These are phyloP conservation scores for Microtus oregoni DNA, from an alignment of 2,113 vertebrate genomes.

Conservation along the genomic window DNA sequence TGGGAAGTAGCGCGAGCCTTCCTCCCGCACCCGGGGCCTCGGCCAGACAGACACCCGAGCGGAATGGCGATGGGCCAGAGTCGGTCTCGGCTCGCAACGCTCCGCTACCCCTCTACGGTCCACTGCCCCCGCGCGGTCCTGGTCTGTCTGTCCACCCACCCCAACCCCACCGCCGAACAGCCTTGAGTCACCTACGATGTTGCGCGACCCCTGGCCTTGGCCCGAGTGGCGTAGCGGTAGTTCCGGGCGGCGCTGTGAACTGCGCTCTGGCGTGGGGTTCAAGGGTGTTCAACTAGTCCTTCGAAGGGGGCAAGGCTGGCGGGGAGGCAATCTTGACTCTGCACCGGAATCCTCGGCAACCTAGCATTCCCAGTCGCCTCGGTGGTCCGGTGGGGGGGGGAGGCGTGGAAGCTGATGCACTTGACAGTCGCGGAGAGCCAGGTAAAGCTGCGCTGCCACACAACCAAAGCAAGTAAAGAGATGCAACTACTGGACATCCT, in stretches of 20 bases:
- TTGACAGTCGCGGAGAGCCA: conserved; percentile 46
- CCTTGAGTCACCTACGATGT: conserved; percentile 67
- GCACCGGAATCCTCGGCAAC: background rate
- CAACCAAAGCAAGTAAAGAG: background rate
- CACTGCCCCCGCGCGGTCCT: conserved; percentile 60
- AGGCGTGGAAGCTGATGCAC: conserved; percentile 41
- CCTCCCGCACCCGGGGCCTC: background rate
- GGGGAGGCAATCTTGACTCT: conserved; percentile 30
- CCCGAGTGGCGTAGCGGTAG: conserved; percentile 23
- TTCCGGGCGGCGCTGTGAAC: conserved; percentile 15
- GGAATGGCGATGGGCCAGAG: conserved; percentile 67
- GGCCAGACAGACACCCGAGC: conserved; percentile 44
- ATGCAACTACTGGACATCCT: background rate
- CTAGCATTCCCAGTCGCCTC: background rate
- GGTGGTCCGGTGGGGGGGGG: background rate
- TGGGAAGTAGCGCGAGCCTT: background rate
- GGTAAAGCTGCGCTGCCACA: background rate
- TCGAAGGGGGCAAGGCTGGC: background rate
- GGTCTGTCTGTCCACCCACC: conserved; percentile 51
- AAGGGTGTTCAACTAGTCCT: conserved; percentile 40
- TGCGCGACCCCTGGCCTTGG: conserved; percentile 66
- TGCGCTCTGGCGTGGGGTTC: background rate
- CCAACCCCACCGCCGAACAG: background rate
- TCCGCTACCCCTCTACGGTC: background rate
- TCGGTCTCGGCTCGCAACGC: conserved; percentile 13